Evolutionary conservation across 2,797 vertebrate species (phyloP), one percentile per base, ranked within the genome.

Genomic region (Lepus townsendii): DNA sequence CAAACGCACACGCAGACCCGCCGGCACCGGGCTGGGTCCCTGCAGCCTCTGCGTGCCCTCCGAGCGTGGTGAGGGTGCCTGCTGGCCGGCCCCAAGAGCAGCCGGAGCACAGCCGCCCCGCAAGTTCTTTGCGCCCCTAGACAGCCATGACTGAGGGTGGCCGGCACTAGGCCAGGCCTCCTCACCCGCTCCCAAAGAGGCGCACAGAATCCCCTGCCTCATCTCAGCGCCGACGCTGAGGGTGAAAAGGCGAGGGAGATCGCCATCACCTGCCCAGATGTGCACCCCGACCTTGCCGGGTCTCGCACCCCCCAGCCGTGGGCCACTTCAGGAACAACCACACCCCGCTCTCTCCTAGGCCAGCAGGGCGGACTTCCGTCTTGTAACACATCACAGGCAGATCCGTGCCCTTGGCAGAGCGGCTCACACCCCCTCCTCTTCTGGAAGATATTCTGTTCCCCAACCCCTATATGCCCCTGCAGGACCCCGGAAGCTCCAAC

Each of bases 1-100:
- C 92, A 93, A 12, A 92, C 27, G 22, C 62, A 20, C 96, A 96
- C 3, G 50, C 96, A 84, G 42, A 84, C 38, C 76, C 62, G 86
- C 80, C 13, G 52, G 72, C 73, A 8, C 47, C 35, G 71, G 82
- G 42, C 24, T 3, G 0, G 11, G 86, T 27, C 27, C 77, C 65
- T 24, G 30, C 9, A 5, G 26, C 73, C 75, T 83, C 83, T 19
- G 52, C 3, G 0, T 20, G n/a, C 19, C 50, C 66, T 54, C 73
- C 0, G 0, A 82, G 75, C 50, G 52, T 22, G 68, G 52, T 72
- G 30, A 27, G 27, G 88, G 86, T 14, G 24, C 90, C 86, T 75
- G 38, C 47, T 75, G 78, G 50, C 35, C 57, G 10, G 76, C 63
- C 83, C 57, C 60, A 52, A 88, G 66, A 5, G 0, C 69, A 20